Percentiles rank a stretch among this genome's conserved stretches.
Evolutionary conservation across 1,140 invertebrate species (phyloP).

Genomic region (Formica selysi): DNA sequence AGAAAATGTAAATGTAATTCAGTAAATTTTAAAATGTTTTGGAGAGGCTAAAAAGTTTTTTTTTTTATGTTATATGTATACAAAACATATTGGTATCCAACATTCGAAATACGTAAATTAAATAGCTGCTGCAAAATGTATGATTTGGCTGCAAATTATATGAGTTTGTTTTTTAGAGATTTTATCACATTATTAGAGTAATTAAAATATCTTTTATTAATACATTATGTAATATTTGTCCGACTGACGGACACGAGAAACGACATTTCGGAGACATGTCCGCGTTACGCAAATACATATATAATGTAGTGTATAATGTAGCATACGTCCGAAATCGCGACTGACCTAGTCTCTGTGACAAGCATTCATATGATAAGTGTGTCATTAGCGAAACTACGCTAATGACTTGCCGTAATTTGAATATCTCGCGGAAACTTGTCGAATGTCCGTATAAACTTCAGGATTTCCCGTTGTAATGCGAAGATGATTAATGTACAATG

Average conservation of each 20-base stretch:
- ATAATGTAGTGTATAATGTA: constrained; percentile 54
- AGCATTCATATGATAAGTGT: constrained; percentile 74
- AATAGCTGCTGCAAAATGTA: too few species aligned
- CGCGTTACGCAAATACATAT: constrained; percentile 68
- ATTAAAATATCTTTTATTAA: neutral
- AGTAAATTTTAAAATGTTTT: too few species aligned
- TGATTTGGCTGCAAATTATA: too few species aligned
- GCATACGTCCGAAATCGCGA: constrained; percentile 56
- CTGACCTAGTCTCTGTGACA: constrained; percentile 69
- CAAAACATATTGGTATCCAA: too few species aligned
- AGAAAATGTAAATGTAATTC: neutral
- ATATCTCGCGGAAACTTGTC: constrained; percentile 62
- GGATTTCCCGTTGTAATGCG: constrained; percentile 44
- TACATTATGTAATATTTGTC: constrained; percentile 20
- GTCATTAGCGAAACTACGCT: constrained; percentile 65
- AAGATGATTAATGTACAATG: constrained; percentile 42
- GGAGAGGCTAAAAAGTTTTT: too few species aligned
- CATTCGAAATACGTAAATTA: too few species aligned
- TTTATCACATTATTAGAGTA: neutral
- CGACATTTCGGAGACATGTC: constrained; percentile 38
- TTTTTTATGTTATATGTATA: too few species aligned
- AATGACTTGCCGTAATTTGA: constrained; percentile 59
- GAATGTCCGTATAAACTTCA: constrained; percentile 56
- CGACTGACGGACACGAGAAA: constrained; percentile 3
- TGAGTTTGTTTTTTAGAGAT: too few species aligned